Conservation (phyloP, 2,113 vertebrate genomes). For the Lichenostomus cassidix region DNA sequence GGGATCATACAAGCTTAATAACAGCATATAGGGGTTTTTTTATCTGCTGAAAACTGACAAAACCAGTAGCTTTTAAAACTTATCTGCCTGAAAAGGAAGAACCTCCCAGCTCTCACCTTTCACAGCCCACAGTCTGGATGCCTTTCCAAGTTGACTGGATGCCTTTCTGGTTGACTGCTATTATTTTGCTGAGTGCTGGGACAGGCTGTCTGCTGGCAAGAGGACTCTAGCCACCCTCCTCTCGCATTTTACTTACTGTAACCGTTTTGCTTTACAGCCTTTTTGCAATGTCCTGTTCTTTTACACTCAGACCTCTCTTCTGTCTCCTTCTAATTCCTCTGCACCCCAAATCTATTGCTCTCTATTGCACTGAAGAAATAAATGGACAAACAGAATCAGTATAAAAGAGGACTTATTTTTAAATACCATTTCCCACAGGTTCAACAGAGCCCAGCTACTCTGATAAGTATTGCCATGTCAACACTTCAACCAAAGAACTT, state of each 20-base stretch:
- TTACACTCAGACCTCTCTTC: not conserved
- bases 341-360: not conserved
- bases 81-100: constrained; percentile 1
- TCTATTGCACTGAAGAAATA: not conserved
- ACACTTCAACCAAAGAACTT: not conserved
- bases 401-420: not conserved
- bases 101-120: constrained; percentile 25
- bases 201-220: constrained; percentile 45
- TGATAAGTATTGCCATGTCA: not conserved
- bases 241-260: not conserved
- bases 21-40: not conserved
- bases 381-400: not conserved
- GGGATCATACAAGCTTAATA: not conserved
- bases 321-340: not conserved
- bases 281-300: not conserved
- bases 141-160: constrained; percentile 41
- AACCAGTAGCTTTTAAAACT: not conserved
- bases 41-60: not conserved
- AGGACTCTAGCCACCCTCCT: not conserved
- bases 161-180: constrained; percentile 64
- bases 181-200: constrained; percentile 48
- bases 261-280: not conserved
- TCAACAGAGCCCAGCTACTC: not conserved
- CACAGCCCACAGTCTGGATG: constrained; percentile 37
- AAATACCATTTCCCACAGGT: not conserved